phyloP scores from a whole-genome alignment of 1,140 invertebrate species.

The Nomia melanderi region DNA sequence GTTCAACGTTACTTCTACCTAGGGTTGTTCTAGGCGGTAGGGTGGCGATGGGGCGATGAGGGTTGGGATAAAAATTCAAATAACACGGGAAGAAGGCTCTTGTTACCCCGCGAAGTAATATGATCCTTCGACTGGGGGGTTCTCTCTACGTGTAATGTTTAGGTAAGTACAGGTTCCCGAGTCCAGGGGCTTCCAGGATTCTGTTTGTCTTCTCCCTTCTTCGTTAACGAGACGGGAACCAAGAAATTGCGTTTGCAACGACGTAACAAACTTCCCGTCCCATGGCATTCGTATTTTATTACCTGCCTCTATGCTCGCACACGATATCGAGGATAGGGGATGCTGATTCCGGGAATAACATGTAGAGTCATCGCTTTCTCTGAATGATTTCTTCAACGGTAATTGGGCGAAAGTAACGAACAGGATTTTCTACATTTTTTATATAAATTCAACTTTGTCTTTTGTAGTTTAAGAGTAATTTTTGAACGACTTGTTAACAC shows the following conservation, averaged over 20 bases:
- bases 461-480: no score
- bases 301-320: neutral
- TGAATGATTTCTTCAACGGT: no score
- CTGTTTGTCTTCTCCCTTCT: constrained; percentile 28
- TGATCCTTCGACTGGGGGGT: constrained; percentile 9
- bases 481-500: no score
- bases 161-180: constrained; percentile 26
- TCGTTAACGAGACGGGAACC: neutral
- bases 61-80: constrained; percentile 11
- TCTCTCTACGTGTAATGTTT: constrained; percentile 32
- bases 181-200: constrained; percentile 39
- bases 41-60: neutral
- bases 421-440: no score
- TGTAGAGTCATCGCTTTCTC: neutral
- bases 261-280: constrained; percentile 7
- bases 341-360: neutral
- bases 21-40: no score
- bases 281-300: constrained; percentile 3
- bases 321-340: neutral
- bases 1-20: no score
- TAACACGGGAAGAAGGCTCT: constrained; percentile 19
- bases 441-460: no score
- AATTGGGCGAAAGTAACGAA: no score
- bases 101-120: constrained; percentile 29
- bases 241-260: constrained; percentile 16